Percentiles rank a stretch among this genome's conserved stretches.
Conservation (phyloP, 2,888 invertebrate species). For the Stenoptilia bipunctidactyla region DNA sequence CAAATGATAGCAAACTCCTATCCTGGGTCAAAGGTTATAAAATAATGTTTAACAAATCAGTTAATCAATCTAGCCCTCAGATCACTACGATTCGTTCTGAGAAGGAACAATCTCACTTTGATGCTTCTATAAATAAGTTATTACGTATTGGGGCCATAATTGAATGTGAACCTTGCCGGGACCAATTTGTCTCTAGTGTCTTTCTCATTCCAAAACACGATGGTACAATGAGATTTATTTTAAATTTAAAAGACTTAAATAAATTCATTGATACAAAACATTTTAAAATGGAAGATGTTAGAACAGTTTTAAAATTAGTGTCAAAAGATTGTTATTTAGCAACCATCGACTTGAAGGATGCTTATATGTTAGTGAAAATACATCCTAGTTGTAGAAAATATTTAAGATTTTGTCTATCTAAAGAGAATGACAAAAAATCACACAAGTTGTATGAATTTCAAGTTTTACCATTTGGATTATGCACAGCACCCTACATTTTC, state of each 20-base stretch:
- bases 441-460: slow-evolving; percentile 5
- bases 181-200: slow-evolving; percentile 2
- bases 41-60: neutral
- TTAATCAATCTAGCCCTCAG: neutral
- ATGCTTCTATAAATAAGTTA: too few relatives aligned
- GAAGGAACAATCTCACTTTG: too few relatives aligned
- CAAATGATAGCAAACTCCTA: neutral
- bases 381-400: slow-evolving; percentile 3
- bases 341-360: slow-evolving; percentile 2
- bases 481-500: slow-evolving; percentile 4
- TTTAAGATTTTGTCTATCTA: slow-evolving; percentile 1
- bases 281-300: slow-evolving; percentile 3
- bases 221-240: slow-evolving; percentile 1
- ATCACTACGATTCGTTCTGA: too few relatives aligned
- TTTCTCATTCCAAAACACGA: slow-evolving; percentile 2
- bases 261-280: slow-evolving; percentile 2
- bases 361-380: slow-evolving; percentile 3
- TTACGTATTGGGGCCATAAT: neutral
- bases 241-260: slow-evolving; percentile 3
- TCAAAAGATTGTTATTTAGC: slow-evolving; percentile 2
- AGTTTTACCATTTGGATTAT: slow-evolving; percentile 7
- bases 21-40: slow-evolving; percentile 2
- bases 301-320: too few relatives aligned
- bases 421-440: neutral
- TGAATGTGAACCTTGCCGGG: neutral